phyloP scores from a whole-genome alignment of 2,888 invertebrate genomes.

The Melitaea athalia region DNA sequence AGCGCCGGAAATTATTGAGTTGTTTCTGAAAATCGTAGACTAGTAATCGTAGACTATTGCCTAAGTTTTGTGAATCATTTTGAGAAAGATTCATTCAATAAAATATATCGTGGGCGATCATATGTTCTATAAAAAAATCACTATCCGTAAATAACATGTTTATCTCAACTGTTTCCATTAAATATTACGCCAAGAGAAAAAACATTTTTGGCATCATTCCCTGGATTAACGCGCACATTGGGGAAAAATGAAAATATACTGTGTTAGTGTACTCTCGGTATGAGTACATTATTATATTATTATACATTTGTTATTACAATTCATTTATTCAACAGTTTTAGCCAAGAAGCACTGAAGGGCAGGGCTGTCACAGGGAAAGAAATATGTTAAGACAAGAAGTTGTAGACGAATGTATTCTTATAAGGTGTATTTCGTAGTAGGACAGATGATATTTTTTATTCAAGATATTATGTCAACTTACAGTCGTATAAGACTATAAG shows the following conservation, averaged over 20 bases:
- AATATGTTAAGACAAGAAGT: not conserved
- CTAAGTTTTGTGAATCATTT: slow-evolving; percentile 8
- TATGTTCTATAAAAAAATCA: slow-evolving; percentile 27
- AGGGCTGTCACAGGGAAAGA: slow-evolving; percentile 11
- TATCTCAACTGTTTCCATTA: slow-evolving; percentile 40
- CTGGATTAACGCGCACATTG: slow-evolving; percentile 42
- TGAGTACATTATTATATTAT: slow-evolving; percentile 22
- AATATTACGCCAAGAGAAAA: slow-evolving; percentile 42
- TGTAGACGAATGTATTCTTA: not conserved
- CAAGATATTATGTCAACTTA: too few species aligned
- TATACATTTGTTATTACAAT: slow-evolving; percentile 25
- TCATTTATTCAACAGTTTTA: slow-evolving; percentile 27
- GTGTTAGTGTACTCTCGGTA: slow-evolving; percentile 33
- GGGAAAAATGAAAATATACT: slow-evolving; percentile 43
- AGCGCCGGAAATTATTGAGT: slow-evolving; percentile 2
- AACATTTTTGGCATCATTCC: slow-evolving; percentile 47
- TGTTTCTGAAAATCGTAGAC: not conserved
- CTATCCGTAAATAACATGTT: slow-evolving; percentile 39
- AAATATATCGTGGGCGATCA: slow-evolving; percentile 10
- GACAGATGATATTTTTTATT: too few species aligned
- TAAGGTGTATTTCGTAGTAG: too few species aligned
- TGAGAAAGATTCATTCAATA: slow-evolving; percentile 13
- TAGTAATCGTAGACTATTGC: not conserved
- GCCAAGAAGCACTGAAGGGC: slow-evolving; percentile 4
- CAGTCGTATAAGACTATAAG: too few species aligned